phyloP scores from a whole-genome alignment of 2,888 invertebrate species.

The Acanthosepion lycidas region DNA sequence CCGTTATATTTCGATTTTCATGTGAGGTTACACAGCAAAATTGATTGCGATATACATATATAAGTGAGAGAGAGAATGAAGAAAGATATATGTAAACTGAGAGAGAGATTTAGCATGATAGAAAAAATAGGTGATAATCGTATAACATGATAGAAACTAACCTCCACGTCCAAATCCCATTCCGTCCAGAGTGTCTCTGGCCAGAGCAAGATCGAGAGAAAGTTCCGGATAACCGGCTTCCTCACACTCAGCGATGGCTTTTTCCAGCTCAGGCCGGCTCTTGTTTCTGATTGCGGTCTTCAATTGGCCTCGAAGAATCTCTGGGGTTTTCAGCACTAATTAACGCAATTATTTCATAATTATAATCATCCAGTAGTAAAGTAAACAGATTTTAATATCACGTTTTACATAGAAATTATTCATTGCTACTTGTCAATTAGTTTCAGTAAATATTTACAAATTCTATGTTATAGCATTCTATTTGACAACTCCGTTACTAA shows the following conservation, averaged over 20 bases:
- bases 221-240: constrained; percentile 34
- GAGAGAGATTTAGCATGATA: too few species aligned
- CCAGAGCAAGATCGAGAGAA: not conserved
- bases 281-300: not conserved
- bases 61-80: too few species aligned
- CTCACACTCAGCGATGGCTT: not conserved
- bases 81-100: too few species aligned
- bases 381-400: too few species aligned
- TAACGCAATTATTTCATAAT: not conserved
- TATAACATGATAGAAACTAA: not conserved
- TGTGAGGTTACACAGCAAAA: too few species aligned
- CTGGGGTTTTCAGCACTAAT: not conserved
- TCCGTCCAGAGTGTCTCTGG: constrained; percentile 33
- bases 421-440: too few species aligned
- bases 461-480: not conserved
- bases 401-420: too few species aligned
- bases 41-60: too few species aligned
- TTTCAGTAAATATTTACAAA: too few species aligned
- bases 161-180: constrained; percentile 24
- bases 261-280: not conserved
- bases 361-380: not conserved
- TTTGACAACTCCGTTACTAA: too few species aligned
- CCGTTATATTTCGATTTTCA: too few species aligned
- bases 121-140: too few species aligned
- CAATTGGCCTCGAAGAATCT: not conserved